phyloP scores from a whole-genome alignment of 53 echinoderm and acorn worm genomes.

The Astropecten irregularis region DNA sequence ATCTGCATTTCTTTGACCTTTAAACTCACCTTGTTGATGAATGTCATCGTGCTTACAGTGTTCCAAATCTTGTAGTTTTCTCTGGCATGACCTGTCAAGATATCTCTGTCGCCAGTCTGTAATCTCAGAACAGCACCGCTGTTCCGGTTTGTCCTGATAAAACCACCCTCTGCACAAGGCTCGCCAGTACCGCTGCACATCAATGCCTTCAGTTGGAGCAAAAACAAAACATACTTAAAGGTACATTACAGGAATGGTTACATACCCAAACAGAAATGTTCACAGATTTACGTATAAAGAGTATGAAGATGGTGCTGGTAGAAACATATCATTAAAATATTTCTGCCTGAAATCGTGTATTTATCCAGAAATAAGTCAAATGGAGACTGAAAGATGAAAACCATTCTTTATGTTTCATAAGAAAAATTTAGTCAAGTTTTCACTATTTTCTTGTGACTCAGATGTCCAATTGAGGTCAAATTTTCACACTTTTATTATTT shows the following conservation, averaged over 20 bases:
- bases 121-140: neutral
- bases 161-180: neutral
- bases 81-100: constrained; percentile 18
- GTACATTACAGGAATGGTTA: too few relatives aligned
- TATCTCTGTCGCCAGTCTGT: constrained; percentile 30
- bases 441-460: too few relatives aligned
- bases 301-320: too few relatives aligned
- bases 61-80: neutral
- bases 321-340: too few relatives aligned
- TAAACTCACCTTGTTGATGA: neutral
- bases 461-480: too few relatives aligned
- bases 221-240: neutral
- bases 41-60: neutral
- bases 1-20: neutral
- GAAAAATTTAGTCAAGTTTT: too few relatives aligned
- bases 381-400: too few relatives aligned
- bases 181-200: constrained; percentile 10
- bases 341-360: too few relatives aligned
- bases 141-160: neutral
- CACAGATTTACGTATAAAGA: too few relatives aligned
- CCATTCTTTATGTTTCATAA: too few relatives aligned
- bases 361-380: too few relatives aligned
- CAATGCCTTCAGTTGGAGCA: constrained; percentile 14
- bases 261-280: too few relatives aligned
- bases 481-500: neutral